Conservation (phyloP, 2,113 vertebrate species). For the Siniperca chuatsi region DNA sequence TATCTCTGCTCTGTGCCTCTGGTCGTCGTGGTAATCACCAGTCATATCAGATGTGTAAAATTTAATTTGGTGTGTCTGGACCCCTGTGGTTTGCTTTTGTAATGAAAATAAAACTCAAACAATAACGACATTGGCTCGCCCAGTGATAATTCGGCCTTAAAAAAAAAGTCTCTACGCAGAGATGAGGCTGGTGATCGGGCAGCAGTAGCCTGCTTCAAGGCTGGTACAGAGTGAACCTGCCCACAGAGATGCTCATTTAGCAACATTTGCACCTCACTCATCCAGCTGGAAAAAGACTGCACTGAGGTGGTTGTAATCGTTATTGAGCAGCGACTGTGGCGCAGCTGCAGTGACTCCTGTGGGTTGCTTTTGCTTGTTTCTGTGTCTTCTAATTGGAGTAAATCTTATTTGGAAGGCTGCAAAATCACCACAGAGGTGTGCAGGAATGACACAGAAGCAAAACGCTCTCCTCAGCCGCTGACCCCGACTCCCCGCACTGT, state of each 20-base stretch:
- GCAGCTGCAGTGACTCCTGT: neutral
- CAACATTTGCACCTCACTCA: neutral
- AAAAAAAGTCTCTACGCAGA: neutral
- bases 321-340: neutral
- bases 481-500: conserved; percentile 48
- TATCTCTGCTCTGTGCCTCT: conserved; percentile 54
- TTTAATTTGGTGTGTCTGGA: conserved; percentile 48
- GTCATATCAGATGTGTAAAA: conserved; percentile 36
- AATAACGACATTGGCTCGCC: neutral
- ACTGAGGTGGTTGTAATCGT: neutral
- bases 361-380: neutral
- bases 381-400: conserved; percentile 28
- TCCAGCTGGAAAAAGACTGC: neutral
- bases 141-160: neutral
- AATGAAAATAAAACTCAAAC: conserved; percentile 26
- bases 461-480: conserved; percentile 32
- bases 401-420: conserved; percentile 15
- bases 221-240: neutral
- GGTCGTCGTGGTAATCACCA: conserved; percentile 40
- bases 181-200: neutral
- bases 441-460: conserved; percentile 5
- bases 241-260: conserved; percentile 17
- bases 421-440: neutral
- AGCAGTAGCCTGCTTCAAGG: neutral
- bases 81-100: conserved; percentile 29